Evolutionary conservation across 2,888 invertebrate species (phyloP), one percentile per base, ranked within the genome.

Genomic region (Ochropleura plecta): DNA sequence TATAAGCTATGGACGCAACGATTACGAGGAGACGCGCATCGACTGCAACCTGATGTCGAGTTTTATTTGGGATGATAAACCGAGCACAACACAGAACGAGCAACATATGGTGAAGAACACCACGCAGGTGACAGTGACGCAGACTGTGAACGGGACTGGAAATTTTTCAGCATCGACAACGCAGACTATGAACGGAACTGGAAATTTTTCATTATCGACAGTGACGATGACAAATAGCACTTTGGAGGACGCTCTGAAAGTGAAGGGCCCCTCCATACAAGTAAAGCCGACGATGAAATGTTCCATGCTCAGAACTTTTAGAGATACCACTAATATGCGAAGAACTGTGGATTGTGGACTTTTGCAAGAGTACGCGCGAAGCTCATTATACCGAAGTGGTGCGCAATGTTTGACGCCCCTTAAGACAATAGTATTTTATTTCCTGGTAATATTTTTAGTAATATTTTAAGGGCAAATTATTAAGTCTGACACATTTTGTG

Each of bases 41-140:
- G 91, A 93, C 62, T 94, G 94, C 77, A 90, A 88, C 70, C 81
- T 94, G 10, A 93, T 94, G 88, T 92, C 94, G 0, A 93, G 93
- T 80, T 94, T 93, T 74, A 93, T 93, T 77, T 91, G 88, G 90
- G 93, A 94, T n/a, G 85, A 81, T 1, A 84, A 73, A 20, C n/a
- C 62, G 30, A 69, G 48, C 10, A 20, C 20, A 20, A 12, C 74
- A 9, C 73, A 53, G 40, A 77, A 81, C 62, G 75, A 83, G 46
- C 84, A 85, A 42, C 76, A 71, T 10, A 72, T 81, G 6, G 44
- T 76, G 51, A 88, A 79, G 55, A 89, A 85, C 14, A 81, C 89
- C 1, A 88, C 87, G 1, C 88, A 87, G 20, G 79, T 86, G 46
- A 87, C 83, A 59, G 81, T 81, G 7, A 89, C 86, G 0, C 74